These are phyloP conservation scores for Notospermus geniculatus DNA, from an alignment of 1,140 invertebrate species.

Conservation along the genomic window DNA sequence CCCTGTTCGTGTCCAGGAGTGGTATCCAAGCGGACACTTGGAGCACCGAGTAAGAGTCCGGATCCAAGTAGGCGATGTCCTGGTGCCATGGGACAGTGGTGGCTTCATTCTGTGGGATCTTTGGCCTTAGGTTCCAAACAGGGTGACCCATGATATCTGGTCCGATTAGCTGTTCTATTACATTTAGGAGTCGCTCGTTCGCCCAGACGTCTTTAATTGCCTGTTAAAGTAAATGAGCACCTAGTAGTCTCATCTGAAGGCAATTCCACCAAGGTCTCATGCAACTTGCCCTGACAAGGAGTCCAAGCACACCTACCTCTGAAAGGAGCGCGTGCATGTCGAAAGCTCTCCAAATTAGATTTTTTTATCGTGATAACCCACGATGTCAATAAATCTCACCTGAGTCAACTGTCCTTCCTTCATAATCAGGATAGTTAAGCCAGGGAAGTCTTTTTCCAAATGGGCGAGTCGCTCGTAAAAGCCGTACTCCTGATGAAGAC, in stretches of 20 bases:
- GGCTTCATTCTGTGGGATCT: slow-evolving; percentile 20
- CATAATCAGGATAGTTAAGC: slow-evolving; percentile 13
- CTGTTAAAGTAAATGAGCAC: slow-evolving; percentile 8
- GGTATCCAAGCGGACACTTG: slow-evolving; percentile 29
- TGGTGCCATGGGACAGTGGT: slow-evolving; percentile 29
- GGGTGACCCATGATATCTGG: slow-evolving; percentile 26
- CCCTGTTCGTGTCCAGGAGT: slow-evolving; percentile 24
- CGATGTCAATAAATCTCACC: too few species aligned
- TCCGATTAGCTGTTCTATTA: slow-evolving; percentile 26
- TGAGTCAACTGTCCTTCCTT: slow-evolving; percentile 18
- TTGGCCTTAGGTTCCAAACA: slow-evolving; percentile 30
- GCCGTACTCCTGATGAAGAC: slow-evolving; percentile 15
- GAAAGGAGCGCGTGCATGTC: neutral
- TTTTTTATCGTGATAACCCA: too few species aligned
- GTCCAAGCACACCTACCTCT: neutral
- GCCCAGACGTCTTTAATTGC: slow-evolving; percentile 17
- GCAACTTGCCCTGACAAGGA: too few species aligned
- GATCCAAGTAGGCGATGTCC: slow-evolving; percentile 26
- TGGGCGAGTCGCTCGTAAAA: slow-evolving; percentile 19
- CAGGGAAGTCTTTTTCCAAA: slow-evolving; percentile 20
- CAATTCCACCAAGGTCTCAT: too few species aligned
- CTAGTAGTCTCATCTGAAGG: too few species aligned
- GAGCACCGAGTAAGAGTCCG: slow-evolving; percentile 19
- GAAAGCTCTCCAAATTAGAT: neutral
- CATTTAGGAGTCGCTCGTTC: slow-evolving; percentile 20